Base-by-base conservation (phyloP, 2,797 vertebrate species). In the Darevskia mixta region DNA sequence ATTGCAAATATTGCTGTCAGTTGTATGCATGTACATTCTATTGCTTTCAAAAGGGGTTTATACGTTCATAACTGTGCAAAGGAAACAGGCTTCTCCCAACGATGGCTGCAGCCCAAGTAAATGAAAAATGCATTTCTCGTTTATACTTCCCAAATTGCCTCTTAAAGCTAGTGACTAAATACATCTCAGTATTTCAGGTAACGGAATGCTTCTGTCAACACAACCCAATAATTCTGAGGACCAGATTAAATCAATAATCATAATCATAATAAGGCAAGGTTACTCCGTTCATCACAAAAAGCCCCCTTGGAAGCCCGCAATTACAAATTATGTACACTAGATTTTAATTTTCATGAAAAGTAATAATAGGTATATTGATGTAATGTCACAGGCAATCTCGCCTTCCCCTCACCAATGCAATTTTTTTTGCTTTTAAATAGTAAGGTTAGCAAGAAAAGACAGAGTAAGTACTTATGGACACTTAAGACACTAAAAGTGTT, bases 381-480 rank as follows among this genome's bases (percentile, higher is more conserved):
- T 86, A 87, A 91, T 45, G 17, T 45, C 49, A 83, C 58, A 61
- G 45, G 11, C 11, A 69, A 6, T 38, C 32, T 67, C 32, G n/a
- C 67, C 9, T 61, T 20, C 18, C 27, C 83, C 38, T 9, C 2
- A 43, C 91, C 81, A 25, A 64, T 11, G 77, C 5, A 79, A n/a
- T n/a, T 6, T 81, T 55, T 49, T 92, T 86, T 79, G 69, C 55
- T 69, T 90, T 90, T 83, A 79, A 91, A 90, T 84, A 82, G 66
- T 88, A 89, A 94, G 89, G 88, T 86, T 83, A 92, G 91, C 92
- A 93, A 92, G 92, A 88, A 93, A 93, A 93, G 86, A 85, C 78
- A 91, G 86, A 91, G 92, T 92, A 86, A 92, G 92, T 93, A 94
- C 95, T 94, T 83, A 93, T 90, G 94, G 90, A 38, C 64, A 92